These are phyloP conservation scores for Scomber colias DNA, from an alignment of 2,113 vertebrate species.

Conservation along the genomic window DNA sequence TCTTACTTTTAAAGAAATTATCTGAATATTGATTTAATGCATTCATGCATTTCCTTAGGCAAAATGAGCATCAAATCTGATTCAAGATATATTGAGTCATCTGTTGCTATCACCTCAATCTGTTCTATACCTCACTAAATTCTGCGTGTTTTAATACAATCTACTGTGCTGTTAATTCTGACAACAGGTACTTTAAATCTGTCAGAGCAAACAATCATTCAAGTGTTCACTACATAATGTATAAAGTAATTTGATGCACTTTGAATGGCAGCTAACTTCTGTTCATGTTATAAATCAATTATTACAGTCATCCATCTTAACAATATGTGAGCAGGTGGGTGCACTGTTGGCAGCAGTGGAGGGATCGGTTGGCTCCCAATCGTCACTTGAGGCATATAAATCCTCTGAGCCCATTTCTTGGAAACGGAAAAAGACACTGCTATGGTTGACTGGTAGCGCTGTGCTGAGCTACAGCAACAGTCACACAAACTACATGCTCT, in stretches of 20 bases:
- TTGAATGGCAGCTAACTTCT: conserved; percentile 3
- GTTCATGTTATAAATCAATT: neutral
- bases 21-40: too few relatives aligned
- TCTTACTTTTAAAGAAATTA: too few relatives aligned
- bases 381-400: conserved; percentile 42
- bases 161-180: neutral
- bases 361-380: conserved; percentile 41
- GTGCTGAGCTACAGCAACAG: neutral
- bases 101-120: too few relatives aligned
- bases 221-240: neutral
- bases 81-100: too few relatives aligned
- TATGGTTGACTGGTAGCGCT: conserved; percentile 11
- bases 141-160: neutral
- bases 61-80: too few relatives aligned
- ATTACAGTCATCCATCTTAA: conserved; percentile 1
- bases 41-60: too few relatives aligned
- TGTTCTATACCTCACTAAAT: too few relatives aligned
- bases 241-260: conserved; percentile 3
- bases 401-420: neutral
- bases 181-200: neutral
- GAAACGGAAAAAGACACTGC: conserved; percentile 3
- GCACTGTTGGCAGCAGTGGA: conserved; percentile 16
- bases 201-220: neutral
- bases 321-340: conserved; percentile 38
- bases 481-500: neutral